These are phyloP conservation scores for Polydrusus tereticollis DNA, from an alignment of 2,888 invertebrate genomes.

Conservation along the genomic window DNA sequence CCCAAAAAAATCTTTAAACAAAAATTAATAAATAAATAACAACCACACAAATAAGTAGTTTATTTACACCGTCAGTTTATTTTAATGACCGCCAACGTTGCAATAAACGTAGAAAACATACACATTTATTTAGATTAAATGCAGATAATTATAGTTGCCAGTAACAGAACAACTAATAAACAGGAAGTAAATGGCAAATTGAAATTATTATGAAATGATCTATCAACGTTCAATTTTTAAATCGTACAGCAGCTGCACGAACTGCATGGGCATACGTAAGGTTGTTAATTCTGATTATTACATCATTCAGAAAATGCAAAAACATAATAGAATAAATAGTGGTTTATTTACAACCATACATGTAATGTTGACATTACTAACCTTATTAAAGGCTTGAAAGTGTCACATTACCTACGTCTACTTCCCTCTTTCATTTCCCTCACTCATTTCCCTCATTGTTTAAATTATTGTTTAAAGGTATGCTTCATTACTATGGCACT, in stretches of 20 bases:
- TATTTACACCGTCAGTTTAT: neutral
- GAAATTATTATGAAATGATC: neutral
- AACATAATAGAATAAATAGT: constrained; percentile 15
- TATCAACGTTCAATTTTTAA: constrained; percentile 9
- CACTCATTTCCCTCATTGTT: too few species aligned
- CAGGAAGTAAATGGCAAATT: neutral
- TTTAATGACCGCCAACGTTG: neutral
- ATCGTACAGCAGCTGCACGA: constrained; percentile 4
- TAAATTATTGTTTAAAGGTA: too few species aligned
- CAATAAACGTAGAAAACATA: neutral
- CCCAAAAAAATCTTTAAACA: too few species aligned
- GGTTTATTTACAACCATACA: constrained; percentile 2
- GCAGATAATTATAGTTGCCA: neutral
- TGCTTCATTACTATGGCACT: too few species aligned
- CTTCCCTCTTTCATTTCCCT: too few species aligned
- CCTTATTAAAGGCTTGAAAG: neutral
- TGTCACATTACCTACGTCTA: too few species aligned
- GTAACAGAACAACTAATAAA: neutral
- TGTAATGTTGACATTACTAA: neutral
- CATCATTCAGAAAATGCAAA: constrained; percentile 15
- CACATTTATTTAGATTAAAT: neutral
- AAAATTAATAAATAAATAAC: neutral
- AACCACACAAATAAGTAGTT: neutral
- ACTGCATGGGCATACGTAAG: neutral
- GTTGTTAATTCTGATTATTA: constrained; percentile 19